Evolutionary conservation across 2,888 invertebrate species (phyloP), one percentile per base, ranked within the genome.

Genomic region (Brachyopa scutellaris): DNA sequence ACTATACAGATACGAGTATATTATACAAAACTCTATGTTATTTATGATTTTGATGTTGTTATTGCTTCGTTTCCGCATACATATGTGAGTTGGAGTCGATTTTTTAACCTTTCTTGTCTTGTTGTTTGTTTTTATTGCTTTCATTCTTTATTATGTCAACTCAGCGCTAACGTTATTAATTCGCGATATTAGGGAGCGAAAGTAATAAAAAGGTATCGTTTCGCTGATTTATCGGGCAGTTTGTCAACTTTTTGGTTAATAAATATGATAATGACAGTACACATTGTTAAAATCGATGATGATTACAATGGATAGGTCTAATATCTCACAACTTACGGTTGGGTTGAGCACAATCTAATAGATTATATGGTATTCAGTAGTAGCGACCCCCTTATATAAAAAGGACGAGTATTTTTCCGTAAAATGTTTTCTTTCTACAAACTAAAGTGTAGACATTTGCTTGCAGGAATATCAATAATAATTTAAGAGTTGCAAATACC

Each of bases 161-260:
- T 69, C 59, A 49, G 69, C 69, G 42, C 9, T 49, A 59, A 29
- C 38, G 17, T 59, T 49, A 67, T 67, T 57, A 67, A 67, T 57
- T 55, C 21, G 57, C 57, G 38, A 38, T 29, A 51, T 57, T 29
- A 49, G 47, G 49, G 36, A 36, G 36, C n/a, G 13, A 59, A 59
- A 38, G 38, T 59, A 47, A 69, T 69, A 69, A 69, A 69, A 69
- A 36, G 19, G 38, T 59, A 69, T 38, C 36, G 59, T 69, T 49
- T 29, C 29, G 49, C 59, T 69, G 59, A 69, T 69, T 69, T 69
- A 69, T 69, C 49, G 19, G 69, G 17, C 29, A 69, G 31, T 69
- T 69, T 57, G 38, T 49, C 45, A 67, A 31, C 11, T 19, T 45
- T 38, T 47, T 26, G 23, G 55, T 13, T 17, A 57, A 36, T 45